Base-by-base conservation (phyloP, 2,113 vertebrate species). In the Stegostoma tigrinum region DNA sequence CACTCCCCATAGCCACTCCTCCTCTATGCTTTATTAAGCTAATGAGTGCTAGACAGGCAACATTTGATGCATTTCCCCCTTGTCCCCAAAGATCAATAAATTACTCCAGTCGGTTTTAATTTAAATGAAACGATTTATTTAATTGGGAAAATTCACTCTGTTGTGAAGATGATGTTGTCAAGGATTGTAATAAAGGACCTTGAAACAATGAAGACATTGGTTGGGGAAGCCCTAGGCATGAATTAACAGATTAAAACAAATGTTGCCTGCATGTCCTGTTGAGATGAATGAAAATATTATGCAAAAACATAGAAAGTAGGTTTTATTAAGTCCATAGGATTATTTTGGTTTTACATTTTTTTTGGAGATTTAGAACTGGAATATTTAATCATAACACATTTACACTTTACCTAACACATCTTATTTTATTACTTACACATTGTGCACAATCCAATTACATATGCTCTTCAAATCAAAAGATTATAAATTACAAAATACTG, bases 241-340 rank as follows among this genome's bases (percentile, higher is more conserved):
- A 98, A 98, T 98, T 98, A 98, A 96, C 97, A 97, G 97, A 98
- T 98, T 98, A 98, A 98, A 98, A 98, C 97, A 97, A 98, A 98
- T 97, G 97, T 96, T 97, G 97, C 67, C 98, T 98, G 97, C 98
- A 98, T 97, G 97, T 97, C 98, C 98, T 97, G 98, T 98, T 98
- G 98, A 98, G 98, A 99, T 98, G 98, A 98, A 99, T 99, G 98
- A 97, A 98, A 98, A 98, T 98, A 99, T 98, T 97, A 98, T 98
- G 98, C 98, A 98, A 98, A 97, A 75, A 95, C 67, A 93, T 66
- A 95, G 38, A 95, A 98, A 52, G 68, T 95, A 95, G 68, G 72
- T 95, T 72, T 95, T 95, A 95, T 52, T 95, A 95, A 68, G 67
- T 95, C 68, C 66, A 30, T 48, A 27, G 45, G 94, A 45, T 75